A percentile compares a stretch with the other conserved stretches of the same genome.
phyloP scores from a whole-genome alignment of 1,140 invertebrate genomes.

The Marisa cornuarietis region DNA sequence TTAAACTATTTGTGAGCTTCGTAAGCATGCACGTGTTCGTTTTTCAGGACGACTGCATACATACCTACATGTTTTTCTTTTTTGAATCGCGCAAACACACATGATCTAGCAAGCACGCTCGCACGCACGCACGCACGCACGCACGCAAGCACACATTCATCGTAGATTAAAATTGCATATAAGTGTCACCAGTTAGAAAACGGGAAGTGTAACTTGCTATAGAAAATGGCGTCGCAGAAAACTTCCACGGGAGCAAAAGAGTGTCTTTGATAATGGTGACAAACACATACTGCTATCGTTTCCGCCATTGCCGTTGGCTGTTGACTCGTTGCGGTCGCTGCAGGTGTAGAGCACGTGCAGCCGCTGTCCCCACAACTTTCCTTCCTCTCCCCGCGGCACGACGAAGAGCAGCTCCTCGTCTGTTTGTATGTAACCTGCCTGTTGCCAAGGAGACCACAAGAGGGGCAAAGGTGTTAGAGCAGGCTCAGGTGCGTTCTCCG shows the following conservation, averaged over 20 bases:
- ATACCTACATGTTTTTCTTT: too few relatives aligned
- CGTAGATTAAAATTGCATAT: too few relatives aligned
- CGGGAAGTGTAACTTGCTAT: too few relatives aligned
- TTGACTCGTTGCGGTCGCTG: not conserved
- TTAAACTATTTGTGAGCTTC: too few relatives aligned
- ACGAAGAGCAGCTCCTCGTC: slow-evolving; percentile 35
- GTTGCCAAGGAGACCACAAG: slow-evolving; percentile 7
- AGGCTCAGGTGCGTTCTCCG: too few relatives aligned
- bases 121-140: not conserved
- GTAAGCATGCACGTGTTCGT: too few relatives aligned
- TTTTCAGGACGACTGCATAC: too few relatives aligned
- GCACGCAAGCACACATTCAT: too few relatives aligned
- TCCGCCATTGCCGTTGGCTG: not conserved
- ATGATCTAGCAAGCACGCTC: not conserved
- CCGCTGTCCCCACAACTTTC: not conserved
- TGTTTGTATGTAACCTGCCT: slow-evolving; percentile 45
- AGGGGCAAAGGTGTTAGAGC: too few relatives aligned
- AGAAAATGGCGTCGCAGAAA: too few relatives aligned
- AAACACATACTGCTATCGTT: not conserved
- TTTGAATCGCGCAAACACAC: not conserved
- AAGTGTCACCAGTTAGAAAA: too few relatives aligned
- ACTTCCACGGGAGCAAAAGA: not conserved
- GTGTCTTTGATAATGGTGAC: too few relatives aligned
- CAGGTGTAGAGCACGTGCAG: slow-evolving; percentile 32
- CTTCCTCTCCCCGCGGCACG: not conserved